Evolutionary conservation across 2,113 vertebrate genomes (phyloP).

Genomic region (Dicentrarchus labrax): DNA sequence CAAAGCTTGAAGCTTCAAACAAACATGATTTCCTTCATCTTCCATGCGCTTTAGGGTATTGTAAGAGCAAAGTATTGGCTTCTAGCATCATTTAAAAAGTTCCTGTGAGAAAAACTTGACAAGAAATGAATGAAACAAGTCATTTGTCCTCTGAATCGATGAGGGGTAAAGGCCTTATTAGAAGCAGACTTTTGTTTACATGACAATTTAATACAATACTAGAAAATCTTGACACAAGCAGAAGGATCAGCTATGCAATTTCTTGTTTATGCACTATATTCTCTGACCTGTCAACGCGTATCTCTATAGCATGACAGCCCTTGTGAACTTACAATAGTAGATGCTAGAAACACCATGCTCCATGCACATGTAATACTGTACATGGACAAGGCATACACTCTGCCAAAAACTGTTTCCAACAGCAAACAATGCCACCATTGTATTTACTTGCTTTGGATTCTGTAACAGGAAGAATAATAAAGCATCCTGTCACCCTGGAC

Average conservation of each 20-base stretch:
- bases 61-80: constrained; percentile 12
- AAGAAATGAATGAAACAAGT: constrained; percentile 30
- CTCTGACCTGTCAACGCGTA: constrained; percentile 5
- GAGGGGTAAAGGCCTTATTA: constrained; percentile 34
- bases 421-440: constrained; percentile 60
- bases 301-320: constrained; percentile 42
- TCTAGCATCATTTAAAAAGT: constrained; percentile 37
- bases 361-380: constrained; percentile 30
- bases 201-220: constrained; percentile 26
- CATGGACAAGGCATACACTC: constrained; percentile 31
- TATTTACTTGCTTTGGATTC: constrained; percentile 59
- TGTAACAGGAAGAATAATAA: constrained; percentile 68
- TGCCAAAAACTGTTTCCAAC: constrained; percentile 38
- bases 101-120: constrained; percentile 17
- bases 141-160: constrained; percentile 19
- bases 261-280: constrained; percentile 20
- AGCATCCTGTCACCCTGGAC: constrained; percentile 73
- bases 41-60: constrained; percentile 6
- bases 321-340: constrained; percentile 42
- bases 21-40: constrained; percentile 17
- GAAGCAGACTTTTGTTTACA: constrained; percentile 46
- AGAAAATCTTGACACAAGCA: constrained; percentile 25
- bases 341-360: constrained; percentile 35
- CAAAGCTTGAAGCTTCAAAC: constrained; percentile 13
- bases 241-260: constrained; percentile 5